These are phyloP conservation scores for Dryomyza anilis DNA, from an alignment of 2,888 invertebrate genomes.

Conservation along the genomic window DNA sequence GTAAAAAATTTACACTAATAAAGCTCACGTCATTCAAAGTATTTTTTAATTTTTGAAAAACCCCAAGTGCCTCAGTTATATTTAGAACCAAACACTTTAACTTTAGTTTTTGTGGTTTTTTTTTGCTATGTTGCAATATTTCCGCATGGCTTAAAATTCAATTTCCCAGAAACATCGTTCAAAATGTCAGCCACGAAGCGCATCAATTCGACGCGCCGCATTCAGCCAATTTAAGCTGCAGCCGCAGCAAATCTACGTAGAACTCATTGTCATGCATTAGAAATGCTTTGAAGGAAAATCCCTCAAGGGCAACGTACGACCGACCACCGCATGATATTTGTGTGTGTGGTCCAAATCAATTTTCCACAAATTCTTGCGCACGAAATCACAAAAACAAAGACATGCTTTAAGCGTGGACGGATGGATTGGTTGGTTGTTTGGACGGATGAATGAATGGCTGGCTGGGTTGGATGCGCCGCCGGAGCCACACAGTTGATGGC, in stretches of 20 bases:
- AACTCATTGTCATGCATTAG: not conserved
- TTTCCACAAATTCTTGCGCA: slow-evolving; percentile 10
- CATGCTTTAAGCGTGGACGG: not conserved
- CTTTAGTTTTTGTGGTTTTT: too few species aligned
- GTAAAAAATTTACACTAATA: too few species aligned
- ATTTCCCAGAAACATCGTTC: too few species aligned
- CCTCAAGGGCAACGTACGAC: not conserved
- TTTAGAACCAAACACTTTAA: too few species aligned
- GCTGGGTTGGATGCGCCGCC: not conserved
- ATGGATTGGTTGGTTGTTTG: not conserved
- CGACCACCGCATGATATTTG: not conserved
- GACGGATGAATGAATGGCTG: not conserved
- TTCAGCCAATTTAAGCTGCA: too few species aligned
- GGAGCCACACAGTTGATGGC: not conserved
- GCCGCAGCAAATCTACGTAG: not conserved
- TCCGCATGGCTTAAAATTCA: too few species aligned
- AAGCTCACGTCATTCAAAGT: too few species aligned
- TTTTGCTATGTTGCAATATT: too few species aligned
- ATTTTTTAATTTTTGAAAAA: too few species aligned
- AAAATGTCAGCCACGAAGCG: not conserved
- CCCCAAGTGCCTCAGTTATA: too few species aligned
- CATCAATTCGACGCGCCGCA: not conserved
- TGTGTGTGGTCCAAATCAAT: slow-evolving; percentile 25
- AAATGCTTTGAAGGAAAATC: not conserved
- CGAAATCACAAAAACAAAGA: slow-evolving; percentile 9